Evolutionary conservation across 2,888 invertebrate species (phyloP), one percentile per base, ranked within the genome.

Genomic region (Vesta saturnalis): DNA sequence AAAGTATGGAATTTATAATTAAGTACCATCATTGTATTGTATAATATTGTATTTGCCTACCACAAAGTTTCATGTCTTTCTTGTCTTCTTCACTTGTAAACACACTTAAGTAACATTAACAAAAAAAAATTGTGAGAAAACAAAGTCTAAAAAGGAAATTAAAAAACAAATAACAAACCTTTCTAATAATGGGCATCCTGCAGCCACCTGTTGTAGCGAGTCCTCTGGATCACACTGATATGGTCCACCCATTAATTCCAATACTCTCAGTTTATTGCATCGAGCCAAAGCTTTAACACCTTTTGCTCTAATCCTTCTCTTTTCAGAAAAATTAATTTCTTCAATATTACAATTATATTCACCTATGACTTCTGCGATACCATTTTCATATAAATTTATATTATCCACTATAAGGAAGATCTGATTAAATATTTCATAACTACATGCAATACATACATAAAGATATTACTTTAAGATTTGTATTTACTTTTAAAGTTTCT

Each of bases 221-320:
- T 80, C 79, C 60, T 80, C 80, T 1, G 78, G 78, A 69, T 79
- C 78, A 47, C 76, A 77, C n/a, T 79, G 76, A 56, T 74, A 77
- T 18, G 76, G 71, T 0, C 74, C 73, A 6, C 76, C 77, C 10
- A 74, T 73, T 39, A 80, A 66, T 43, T 74, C 71, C 14, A 80
- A 72, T 67, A 67, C 70, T 69, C 73, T 71, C 57, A 80, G 73
- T 66, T 79, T 74, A 47, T 74, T 74, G 70, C 79, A 74, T 62
- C 78, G 74, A 21, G 77, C 77, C 15, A 79, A 68, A 2, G 76
- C 72, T 66, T 73, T 74, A 19, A 79, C 64, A 57, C 78, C 78
- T 72, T 76, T 77, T 4, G 77, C 73, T 61, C 75, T 69, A 4
- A 78, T 69, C 43, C 72, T 72, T 58, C 77, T 78, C 21, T 75